Base-by-base conservation (phyloP, 1,140 invertebrate genomes). In the Spodoptera litura region DNA sequence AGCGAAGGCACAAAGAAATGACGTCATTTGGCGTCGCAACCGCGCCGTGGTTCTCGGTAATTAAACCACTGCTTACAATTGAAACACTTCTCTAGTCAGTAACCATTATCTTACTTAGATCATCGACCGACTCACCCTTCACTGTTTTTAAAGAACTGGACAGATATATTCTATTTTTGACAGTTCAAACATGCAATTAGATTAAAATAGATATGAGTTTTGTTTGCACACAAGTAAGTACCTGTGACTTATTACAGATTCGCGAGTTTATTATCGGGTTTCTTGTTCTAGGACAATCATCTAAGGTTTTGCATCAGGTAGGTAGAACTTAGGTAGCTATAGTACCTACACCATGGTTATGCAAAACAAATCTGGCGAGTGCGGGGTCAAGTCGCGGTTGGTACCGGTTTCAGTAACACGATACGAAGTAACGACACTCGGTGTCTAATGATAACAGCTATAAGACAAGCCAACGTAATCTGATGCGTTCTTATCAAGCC, bases 61-160 rank as follows among this genome's bases (percentile, higher is more conserved):
- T 79, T 79, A 79, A 79, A 55, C 62, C 70, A 49, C 52, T 56
- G 52, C 35, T 15, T 11, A 13, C 13, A 44, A 44, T 2, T 35
- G 13, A 58, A 59, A 38, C 58, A 79, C 52, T 53, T 31, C 31
- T 52, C 52, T 58, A 44, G 52, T 74, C 78, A 58, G 70, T 73
- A 51, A 59, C 9, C 12, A 71, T 64, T 79, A 79, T 74, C 71
- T 79, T 61, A 53, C 20, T 62, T 74, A 66, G 78, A 79, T 79
- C 78, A 70, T 79, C 62, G 78, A 79, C 71, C 78, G 78, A 61
- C 51, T 71, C 66, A 71, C 53, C 66, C 55, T 71, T 70, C 75
- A 78, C 56, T 51, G 13, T 55, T 35, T 64, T 38, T 31, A n/a
- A 25, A 71, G 68, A 44, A 35, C 62, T 71, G 66, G 25, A 15